Evolutionary conservation across 2,797 vertebrate genomes (phyloP).

Genomic region (Characodon lateralis): DNA sequence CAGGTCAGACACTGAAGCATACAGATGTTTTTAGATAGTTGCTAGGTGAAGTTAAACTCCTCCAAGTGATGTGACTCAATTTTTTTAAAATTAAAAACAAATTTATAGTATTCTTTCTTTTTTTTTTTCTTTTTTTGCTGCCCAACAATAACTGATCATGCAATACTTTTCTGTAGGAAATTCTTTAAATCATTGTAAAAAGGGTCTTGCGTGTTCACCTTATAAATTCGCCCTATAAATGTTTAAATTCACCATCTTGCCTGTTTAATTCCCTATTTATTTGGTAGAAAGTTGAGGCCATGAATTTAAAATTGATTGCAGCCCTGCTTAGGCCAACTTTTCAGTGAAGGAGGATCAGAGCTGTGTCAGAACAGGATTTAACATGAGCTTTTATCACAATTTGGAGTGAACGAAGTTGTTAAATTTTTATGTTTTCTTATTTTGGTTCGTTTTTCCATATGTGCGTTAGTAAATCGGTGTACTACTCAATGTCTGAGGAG

Average conservation of each 20-base stretch:
- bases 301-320: not conserved
- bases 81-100: not conserved
- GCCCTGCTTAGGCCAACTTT: not conserved
- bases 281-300: not conserved
- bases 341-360: not conserved
- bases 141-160: not conserved
- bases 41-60: not conserved
- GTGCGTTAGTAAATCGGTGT: conserved; percentile 79
- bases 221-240: not conserved
- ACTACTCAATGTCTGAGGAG: conserved; percentile 79
- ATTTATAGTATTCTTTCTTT: no score
- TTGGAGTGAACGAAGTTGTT: not conserved
- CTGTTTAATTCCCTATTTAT: not conserved
- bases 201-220: not conserved
- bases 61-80: not conserved
- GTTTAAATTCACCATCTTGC: not conserved
- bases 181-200: not conserved
- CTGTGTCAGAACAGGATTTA: not conserved
- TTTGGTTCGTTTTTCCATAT: conserved; percentile 4
- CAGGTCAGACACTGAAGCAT: conserved; percentile 68
- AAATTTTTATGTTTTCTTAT: conserved; percentile 1
- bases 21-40: not conserved
- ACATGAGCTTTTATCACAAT: not conserved
- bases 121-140: not conserved
- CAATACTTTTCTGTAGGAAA: not conserved